A percentile compares a stretch with the other conserved stretches of the same genome.
phyloP scores from a whole-genome alignment of 2,113 vertebrate species.

The Picathartes gymnocephalus region DNA sequence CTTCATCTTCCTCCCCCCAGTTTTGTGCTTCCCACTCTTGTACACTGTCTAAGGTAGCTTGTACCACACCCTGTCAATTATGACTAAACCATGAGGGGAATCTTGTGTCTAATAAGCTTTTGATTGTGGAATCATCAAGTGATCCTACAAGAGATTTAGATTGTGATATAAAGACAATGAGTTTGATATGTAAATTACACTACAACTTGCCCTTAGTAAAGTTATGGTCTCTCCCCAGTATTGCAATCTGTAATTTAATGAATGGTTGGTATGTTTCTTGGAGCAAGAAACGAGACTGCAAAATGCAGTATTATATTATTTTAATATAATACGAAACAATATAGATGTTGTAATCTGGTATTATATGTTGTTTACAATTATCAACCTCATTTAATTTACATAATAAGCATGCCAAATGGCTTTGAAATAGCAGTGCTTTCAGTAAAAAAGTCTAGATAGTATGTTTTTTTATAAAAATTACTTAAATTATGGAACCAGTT shows the following conservation, averaged over 20 bases:
- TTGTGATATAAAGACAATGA: neutral
- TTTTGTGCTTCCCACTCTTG: neutral
- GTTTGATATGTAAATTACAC: constrained; percentile 2
- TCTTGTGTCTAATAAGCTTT: constrained; percentile 13
- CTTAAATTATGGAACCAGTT: neutral
- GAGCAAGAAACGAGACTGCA: neutral
- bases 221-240: neutral
- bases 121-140: constrained; percentile 15
- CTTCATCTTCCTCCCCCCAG: neutral
- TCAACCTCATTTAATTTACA: constrained; percentile 2
- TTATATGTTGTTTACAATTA: neutral
- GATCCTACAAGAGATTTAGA: constrained; percentile 17
- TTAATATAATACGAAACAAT: neutral
- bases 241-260: neutral
- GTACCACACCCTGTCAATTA: neutral
- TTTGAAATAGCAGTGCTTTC: neutral
- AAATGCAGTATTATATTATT: neutral
- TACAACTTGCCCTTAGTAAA: constrained; percentile 30
- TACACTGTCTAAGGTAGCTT: neutral
- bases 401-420: neutral
- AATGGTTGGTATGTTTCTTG: neutral
- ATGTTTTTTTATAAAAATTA: neutral
- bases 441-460: neutral
- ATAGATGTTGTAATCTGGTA: neutral
- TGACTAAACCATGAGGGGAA: neutral